Percentiles rank a stretch among this genome's conserved stretches.
Evolutionary conservation across 2,797 vertebrate genomes (phyloP).

Genomic region (Sternotherus odoratus): DNA sequence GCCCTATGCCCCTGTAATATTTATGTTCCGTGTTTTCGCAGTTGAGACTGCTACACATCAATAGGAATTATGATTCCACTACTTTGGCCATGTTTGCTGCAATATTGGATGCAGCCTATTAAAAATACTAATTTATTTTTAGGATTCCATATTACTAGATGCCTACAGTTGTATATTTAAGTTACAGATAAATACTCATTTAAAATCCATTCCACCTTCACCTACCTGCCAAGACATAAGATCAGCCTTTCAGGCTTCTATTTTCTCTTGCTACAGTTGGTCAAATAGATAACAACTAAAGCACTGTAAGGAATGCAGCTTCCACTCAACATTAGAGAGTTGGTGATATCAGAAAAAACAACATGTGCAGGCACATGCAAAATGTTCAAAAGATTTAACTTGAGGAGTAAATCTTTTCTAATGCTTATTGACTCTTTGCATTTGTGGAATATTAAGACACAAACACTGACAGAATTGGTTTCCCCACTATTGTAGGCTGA

Average conservation of each 20-base stretch:
- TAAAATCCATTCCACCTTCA: not conserved
- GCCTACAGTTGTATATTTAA: not conserved
- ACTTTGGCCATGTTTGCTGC: not conserved
- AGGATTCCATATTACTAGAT: not conserved
- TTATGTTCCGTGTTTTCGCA: not conserved
- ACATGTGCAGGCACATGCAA: not conserved
- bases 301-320: not conserved
- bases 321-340: not conserved
- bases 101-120: not conserved
- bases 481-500: not conserved
- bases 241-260: not conserved
- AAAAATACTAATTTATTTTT: not conserved
- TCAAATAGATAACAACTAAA: not conserved
- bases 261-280: not conserved
- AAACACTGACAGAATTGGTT: not conserved
- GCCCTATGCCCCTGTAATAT: not conserved
- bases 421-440: not conserved
- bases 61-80: not conserved
- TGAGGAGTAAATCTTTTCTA: not conserved
- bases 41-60: not conserved
- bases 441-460: not conserved
- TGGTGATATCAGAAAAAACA: not conserved
- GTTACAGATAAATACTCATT: not conserved
- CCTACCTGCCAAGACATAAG: not conserved
- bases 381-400: not conserved